These are phyloP conservation scores for Dromiciops gliroides DNA, from an alignment of 2,113 vertebrate species.

Conservation along the genomic window DNA sequence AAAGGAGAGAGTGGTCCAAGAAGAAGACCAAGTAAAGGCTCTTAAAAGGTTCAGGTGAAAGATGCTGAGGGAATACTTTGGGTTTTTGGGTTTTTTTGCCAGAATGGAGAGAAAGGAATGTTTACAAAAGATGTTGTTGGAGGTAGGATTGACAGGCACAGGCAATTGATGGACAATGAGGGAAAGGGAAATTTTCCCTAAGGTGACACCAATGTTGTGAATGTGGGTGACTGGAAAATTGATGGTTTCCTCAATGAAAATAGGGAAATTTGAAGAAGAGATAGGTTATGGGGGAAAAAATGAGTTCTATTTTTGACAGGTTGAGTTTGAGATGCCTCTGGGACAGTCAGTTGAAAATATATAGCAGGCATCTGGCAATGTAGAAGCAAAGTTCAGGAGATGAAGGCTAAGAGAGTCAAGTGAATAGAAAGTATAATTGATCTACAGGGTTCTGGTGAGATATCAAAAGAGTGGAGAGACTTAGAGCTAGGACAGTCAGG, in stretches of 20 bases:
- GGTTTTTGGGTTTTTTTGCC: not conserved
- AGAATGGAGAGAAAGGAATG: not conserved
- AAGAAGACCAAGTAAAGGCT: not conserved
- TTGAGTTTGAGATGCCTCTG: not conserved
- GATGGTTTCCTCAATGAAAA: not conserved
- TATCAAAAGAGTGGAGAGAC: not conserved
- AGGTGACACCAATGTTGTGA: not conserved
- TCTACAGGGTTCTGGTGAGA: not conserved
- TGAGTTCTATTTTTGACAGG: not conserved
- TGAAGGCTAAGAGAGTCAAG: not conserved
- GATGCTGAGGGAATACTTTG: not conserved
- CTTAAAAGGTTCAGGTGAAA: not conserved
- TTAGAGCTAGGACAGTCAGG: too few species aligned
- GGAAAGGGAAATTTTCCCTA: not conserved
- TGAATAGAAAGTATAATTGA: not conserved
- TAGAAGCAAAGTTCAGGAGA: not conserved
- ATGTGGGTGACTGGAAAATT: not conserved
- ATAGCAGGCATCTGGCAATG: not conserved
- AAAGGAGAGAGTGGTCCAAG: not conserved
- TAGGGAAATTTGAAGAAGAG: not conserved
- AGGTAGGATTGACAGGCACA: not conserved
- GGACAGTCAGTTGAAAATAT: not conserved
- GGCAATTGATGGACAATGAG: not conserved
- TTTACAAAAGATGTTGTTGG: not conserved
- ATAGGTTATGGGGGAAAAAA: not conserved